Base-by-base conservation (phyloP, 2,888 invertebrate genomes). In the Crossocerus cetratus region DNA sequence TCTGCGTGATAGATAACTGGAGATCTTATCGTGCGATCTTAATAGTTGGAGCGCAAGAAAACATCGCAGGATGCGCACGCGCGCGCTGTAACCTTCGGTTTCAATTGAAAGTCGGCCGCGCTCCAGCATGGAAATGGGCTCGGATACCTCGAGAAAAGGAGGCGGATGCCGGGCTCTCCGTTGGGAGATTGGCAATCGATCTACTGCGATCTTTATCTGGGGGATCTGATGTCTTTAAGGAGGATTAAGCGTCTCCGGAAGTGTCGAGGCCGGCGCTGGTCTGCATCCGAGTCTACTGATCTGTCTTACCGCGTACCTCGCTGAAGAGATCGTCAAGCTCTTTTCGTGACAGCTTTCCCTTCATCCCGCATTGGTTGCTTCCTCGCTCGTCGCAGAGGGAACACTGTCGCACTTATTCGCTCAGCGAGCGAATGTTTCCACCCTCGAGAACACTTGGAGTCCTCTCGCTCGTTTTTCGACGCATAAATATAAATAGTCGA, bases 321-420 rank as follows among this genome's bases (percentile, higher is more conserved):
- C 82, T 79, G 83, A 89, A 90, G 83, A 88, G 88, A 73, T 89
- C 86, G 77, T 90, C 88, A 82, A 89, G 84, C 79, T 87, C 85
- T 83, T 87, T 87, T 77, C 72, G 87, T 59, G 82, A 79, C 69
- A 87, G 83, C 82, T 88, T 88, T 70, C 85, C 85, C 86, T 85
- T 89, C 89, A 89, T 89, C 76, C 83, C 86, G 81, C 32, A 32
- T 32, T 32, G 32, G 32, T 32, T 32, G 32, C 32, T 8, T 32
- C 32, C 32, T 8, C 58, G 81, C 76, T 69, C 87, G 49, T 65
- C 66, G 71, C 79, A 69, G 69, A 80, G 70, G 65, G 66, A 21
- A 43, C 22, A 49, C 57, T 72, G 62, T 62, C 61, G 61, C 65
- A 67, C 16, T 20, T 20, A 16, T 49, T 65, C 62, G 69, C 45